These are phyloP conservation scores for Troides oblongomaculatus DNA, from an alignment of 2,888 invertebrate species.

Conservation along the genomic window DNA sequence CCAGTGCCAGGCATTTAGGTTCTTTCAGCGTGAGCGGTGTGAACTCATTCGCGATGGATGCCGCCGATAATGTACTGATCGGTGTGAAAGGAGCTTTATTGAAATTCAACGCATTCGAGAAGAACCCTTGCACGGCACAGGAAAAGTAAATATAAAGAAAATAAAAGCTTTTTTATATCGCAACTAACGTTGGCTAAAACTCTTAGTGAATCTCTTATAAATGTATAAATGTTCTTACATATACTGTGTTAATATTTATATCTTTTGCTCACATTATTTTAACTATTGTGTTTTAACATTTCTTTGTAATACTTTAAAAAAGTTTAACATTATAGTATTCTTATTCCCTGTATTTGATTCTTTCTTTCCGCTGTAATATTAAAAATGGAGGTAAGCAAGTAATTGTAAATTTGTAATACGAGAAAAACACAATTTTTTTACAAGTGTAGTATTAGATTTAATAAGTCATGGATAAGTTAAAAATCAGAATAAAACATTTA, in stretches of 20 bases:
- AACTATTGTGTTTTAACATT: neutral
- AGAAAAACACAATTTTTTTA: too few species aligned
- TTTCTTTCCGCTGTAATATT: neutral
- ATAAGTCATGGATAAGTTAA: too few species aligned
- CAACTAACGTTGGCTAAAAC: neutral
- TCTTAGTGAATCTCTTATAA: neutral
- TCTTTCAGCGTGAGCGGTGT: slow-evolving; percentile 59
- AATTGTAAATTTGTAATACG: too few species aligned
- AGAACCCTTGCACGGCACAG: slow-evolving; percentile 52
- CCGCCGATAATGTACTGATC: slow-evolving; percentile 63
- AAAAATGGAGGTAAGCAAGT: too few species aligned
- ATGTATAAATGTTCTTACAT: neutral
- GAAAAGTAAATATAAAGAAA: slow-evolving; percentile 44
- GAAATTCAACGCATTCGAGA: slow-evolving; percentile 59
- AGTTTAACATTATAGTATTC: neutral
- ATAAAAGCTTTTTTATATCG: slow-evolving; percentile 19
- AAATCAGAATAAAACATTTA: too few species aligned
- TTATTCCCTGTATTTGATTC: neutral
- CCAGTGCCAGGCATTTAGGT: slow-evolving; percentile 56
- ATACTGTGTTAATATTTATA: neutral
- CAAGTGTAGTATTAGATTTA: too few species aligned
- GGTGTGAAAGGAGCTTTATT: slow-evolving; percentile 61
- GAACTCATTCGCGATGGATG: slow-evolving; percentile 68
- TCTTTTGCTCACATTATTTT: neutral
- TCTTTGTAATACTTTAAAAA: neutral